Conservation (phyloP, 2,113 vertebrate genomes). For the Pelobates fuscus region DNA sequence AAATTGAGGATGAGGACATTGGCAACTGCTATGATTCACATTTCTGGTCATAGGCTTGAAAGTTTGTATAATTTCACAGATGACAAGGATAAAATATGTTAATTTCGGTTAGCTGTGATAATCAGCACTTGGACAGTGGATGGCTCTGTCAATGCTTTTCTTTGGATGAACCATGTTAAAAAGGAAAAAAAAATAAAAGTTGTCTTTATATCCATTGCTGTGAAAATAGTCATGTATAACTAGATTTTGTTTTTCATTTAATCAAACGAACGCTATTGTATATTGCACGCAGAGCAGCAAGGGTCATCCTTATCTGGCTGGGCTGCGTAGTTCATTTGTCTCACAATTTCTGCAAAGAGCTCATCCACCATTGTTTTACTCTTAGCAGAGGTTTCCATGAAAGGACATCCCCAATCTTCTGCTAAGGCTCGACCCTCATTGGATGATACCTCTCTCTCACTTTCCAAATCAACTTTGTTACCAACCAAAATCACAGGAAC, state of each 20-base stretch:
- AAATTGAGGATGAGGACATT: background rate
- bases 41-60: background rate
- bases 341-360: slow-evolving; percentile 97
- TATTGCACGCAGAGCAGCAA: slow-evolving; percentile 98
- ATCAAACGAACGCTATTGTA: slow-evolving; percentile 81
- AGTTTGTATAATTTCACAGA: too few relatives aligned
- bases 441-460: slow-evolving; percentile 92
- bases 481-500: slow-evolving; percentile 98
- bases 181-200: background rate
- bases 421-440: slow-evolving; percentile 92
- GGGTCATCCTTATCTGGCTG: slow-evolving; percentile 98
- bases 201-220: slow-evolving; percentile 27
- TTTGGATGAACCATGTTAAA: slow-evolving; percentile 29
- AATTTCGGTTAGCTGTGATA: background rate
- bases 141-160: slow-evolving; percentile 15
- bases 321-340: slow-evolving; percentile 98
- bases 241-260: slow-evolving; percentile 38
- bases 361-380: slow-evolving; percentile 99
- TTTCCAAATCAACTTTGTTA: slow-evolving; percentile 98
- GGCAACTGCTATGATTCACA: background rate
- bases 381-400: slow-evolving; percentile 98
- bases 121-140: slow-evolving; percentile 4
- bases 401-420: slow-evolving; percentile 99
- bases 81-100: background rate
- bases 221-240: slow-evolving; percentile 44